phyloP scores from a whole-genome alignment of 2,113 vertebrate genomes.

The Psephotus haematonotus region DNA sequence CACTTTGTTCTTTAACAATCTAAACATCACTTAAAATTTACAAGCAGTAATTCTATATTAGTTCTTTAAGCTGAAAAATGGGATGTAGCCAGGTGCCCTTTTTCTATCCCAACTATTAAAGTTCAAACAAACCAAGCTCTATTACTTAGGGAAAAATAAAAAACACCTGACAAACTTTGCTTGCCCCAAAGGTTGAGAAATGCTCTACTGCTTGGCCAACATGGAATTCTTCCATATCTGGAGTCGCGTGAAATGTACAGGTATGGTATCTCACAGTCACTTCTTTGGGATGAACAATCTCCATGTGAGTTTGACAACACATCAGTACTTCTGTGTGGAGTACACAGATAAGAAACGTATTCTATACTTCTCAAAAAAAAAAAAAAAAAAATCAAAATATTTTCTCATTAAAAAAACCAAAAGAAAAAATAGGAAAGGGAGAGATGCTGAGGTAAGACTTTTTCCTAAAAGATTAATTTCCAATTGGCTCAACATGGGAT shows the following conservation, averaged over 20 bases:
- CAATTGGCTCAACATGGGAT: not conserved
- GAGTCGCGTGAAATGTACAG: not conserved
- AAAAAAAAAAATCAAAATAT: not conserved
- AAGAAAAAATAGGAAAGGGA: not conserved
- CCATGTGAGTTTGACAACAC: not conserved
- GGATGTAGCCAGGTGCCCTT: not conserved
- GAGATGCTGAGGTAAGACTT: not conserved
- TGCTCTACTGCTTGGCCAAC: not conserved
- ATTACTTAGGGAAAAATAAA: not conserved
- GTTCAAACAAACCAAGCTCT: constrained; percentile 12
- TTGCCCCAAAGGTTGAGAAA: not conserved
- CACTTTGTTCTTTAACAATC: constrained; percentile 44
- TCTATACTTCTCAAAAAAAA: not conserved
- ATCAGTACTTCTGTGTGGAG: not conserved
- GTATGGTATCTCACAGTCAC: not conserved
- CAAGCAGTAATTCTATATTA: not conserved
- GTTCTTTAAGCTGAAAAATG: not conserved
- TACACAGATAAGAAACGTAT: not conserved
- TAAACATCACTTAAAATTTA: constrained; percentile 41
- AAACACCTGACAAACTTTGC: not conserved
- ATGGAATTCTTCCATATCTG: not conserved
- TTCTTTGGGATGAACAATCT: not conserved
- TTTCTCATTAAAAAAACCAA: not conserved
- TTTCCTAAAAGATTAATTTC: not conserved
- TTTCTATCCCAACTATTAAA: not conserved